Conservation (phyloP, 2,113 vertebrate species). For the Lagopus muta region DNA sequence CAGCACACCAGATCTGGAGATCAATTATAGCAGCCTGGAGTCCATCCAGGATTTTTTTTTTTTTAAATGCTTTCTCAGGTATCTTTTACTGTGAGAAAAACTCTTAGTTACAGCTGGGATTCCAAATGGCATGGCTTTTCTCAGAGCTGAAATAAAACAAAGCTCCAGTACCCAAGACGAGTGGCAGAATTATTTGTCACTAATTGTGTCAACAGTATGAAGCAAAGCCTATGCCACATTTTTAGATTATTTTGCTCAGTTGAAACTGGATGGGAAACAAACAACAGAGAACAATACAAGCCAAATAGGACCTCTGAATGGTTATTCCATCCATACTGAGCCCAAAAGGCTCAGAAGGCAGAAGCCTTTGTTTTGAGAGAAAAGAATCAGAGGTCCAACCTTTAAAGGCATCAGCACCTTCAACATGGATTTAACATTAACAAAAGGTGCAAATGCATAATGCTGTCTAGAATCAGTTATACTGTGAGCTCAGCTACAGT, state of each 20-base stretch:
- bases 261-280: conserved; percentile 27
- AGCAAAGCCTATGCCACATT: neutral
- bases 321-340: neutral
- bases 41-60: neutral
- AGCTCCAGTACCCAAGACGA: neutral
- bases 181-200: neutral
- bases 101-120: conserved; percentile 27
- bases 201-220: neutral
- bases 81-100: conserved; percentile 22
- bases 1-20: conserved; percentile 4
- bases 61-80: conserved; percentile 1
- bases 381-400: neutral
- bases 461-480: neutral
- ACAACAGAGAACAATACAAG: conserved; percentile 40
- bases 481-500: neutral
- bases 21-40: conserved; percentile 4
- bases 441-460: neutral
- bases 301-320: neutral
- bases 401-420: conserved; percentile 9
- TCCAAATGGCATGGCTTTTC: neutral
- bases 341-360: neutral
- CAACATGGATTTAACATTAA: neutral
- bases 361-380: neutral
- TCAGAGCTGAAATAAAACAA: conserved; percentile 26
- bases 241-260: conserved; percentile 9